Evolutionary conservation across 1,140 invertebrate genomes (phyloP).

Genomic region (Achroia grisella): DNA sequence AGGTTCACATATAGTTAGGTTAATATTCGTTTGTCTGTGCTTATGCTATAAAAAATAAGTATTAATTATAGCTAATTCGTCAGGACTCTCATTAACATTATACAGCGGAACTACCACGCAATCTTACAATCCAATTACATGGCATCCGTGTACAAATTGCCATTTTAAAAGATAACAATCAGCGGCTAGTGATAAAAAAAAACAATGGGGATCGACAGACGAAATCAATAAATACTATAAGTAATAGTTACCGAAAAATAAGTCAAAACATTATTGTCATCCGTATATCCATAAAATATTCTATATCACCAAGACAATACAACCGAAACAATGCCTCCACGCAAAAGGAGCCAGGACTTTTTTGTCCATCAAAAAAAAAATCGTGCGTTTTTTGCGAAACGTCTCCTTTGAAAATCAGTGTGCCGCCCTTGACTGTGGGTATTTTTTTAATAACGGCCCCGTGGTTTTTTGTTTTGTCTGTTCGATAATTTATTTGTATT

Average conservation of each 20-base stretch:
- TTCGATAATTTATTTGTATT: not conserved
- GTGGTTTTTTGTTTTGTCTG: constrained; percentile 57
- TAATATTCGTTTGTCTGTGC: too few species aligned
- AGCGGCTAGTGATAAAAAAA: constrained; percentile 7
- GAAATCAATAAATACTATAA: constrained; percentile 61
- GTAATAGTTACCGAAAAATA: constrained; percentile 70
- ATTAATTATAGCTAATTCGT: too few species aligned
- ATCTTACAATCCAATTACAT: constrained; percentile 28
- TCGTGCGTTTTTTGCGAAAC: constrained; percentile 51
- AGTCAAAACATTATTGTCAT: constrained; percentile 67
- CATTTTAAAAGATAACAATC: constrained; percentile 38
- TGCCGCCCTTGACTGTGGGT: constrained; percentile 36
- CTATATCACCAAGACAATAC: constrained; percentile 64
- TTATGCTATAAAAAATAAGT: too few species aligned
- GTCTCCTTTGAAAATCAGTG: constrained; percentile 45
- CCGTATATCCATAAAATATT: constrained; percentile 70
- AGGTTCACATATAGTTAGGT: too few species aligned
- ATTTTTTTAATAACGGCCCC: constrained; percentile 55
- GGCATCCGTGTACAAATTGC: constrained; percentile 57
- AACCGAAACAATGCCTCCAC: constrained; percentile 53
- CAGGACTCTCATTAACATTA: too few species aligned
- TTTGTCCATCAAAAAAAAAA: constrained; percentile 49
- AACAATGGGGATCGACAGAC: constrained; percentile 27
- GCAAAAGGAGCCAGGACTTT: constrained; percentile 52
- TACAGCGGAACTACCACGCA: constrained; percentile 36